Base-by-base conservation (phyloP, 2,888 invertebrate species). In the Lasioglossum oenotherae region DNA sequence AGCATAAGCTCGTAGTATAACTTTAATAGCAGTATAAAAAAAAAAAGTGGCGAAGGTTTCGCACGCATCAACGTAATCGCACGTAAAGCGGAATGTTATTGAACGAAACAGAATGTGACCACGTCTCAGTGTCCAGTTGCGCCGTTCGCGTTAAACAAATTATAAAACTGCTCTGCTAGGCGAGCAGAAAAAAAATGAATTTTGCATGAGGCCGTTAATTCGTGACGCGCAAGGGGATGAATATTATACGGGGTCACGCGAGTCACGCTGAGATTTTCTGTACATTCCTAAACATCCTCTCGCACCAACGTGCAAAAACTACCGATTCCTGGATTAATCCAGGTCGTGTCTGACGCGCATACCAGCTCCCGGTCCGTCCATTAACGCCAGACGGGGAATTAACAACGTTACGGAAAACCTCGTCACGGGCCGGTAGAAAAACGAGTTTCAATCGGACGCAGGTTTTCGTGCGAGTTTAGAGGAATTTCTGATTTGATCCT, bases 331-430 rank as follows among this genome's bases (percentile, higher is more conserved):
- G 88, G 81, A 88, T 90, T 89, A 88, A 80, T 90, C 80, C 81
- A 71, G 79, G 71, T 80, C 73, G 73, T 82, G 82, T 81, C 80
- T 67, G 67, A 80, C 80, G 74, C 82, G 73, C 78, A 73, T 53
- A 69, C 80, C 60, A 71, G 71, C 57, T 16, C 78, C 35, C 19
- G 69, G 64, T 46, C 49, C 41, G 46, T 74, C 76, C 75, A 38
- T 64, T 78, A 67, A 73, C 73, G 46, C 69, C 73, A 80, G 78
- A 69, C 82, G 75, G 78, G 88, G 87, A 90, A 91, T 90, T 90
- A 88, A 84, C 85, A 76, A 76, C 80, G 89, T 89, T 89, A 84
- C 82, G 76, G 85, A 87, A 88, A 87, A 87, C 85, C 74, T 75
- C 35, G 78, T 12, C 23, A 57, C 72, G 31, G 80, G 77, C 74